Evolutionary conservation across 1,140 invertebrate genomes (phyloP), one percentile per base, ranked within the genome.

Genomic region (Papilio machaon): DNA sequence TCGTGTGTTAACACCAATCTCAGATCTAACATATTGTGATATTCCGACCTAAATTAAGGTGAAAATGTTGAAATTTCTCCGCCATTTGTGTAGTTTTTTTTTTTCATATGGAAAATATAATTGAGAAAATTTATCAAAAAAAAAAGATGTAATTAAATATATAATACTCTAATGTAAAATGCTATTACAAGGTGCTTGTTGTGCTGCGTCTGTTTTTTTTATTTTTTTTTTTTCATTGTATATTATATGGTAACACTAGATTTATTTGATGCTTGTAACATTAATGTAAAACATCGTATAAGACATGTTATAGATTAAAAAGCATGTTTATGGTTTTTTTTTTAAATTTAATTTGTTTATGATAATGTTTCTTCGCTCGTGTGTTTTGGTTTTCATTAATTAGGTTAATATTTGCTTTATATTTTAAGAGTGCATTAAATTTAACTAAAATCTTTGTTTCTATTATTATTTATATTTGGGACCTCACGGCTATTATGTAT

Each of bases 31-130:
- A 30, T 85, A 87, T 85, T 86, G 86, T 90, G 88, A 90, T 91
- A 90, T 86, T 88, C 84, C 87, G 87, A 91, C 87, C 86, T 91
- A 89, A 91, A 91, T 85, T 90, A 90, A 91, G 90, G 87, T 85
- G 79, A 89, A 91, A 92, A 89, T 91, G 88, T 90, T 90, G 83
- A 86, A 88, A 83, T 83, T 87, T 86, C 82, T 90, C 86, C 84
- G 89, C 90, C 89, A 88, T 86, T 86, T 89, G 88, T 91, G 89
- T 89, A 87, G 90, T n/a, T 4, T 43, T 43, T 88, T 87, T 84
- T 86, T 87, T 91, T 91, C 83, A 86, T 91, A 90, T 89, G 80
- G 91, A 30, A 64, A 93, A 90, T 87, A 90, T 88, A 87, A 89
- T 90, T 86, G 83, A 85, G 83, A 88, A 89, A 92, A 93, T 89